Base-by-base conservation (phyloP, 2,113 vertebrate genomes). In the Ictidomys tridecemlineatus region DNA sequence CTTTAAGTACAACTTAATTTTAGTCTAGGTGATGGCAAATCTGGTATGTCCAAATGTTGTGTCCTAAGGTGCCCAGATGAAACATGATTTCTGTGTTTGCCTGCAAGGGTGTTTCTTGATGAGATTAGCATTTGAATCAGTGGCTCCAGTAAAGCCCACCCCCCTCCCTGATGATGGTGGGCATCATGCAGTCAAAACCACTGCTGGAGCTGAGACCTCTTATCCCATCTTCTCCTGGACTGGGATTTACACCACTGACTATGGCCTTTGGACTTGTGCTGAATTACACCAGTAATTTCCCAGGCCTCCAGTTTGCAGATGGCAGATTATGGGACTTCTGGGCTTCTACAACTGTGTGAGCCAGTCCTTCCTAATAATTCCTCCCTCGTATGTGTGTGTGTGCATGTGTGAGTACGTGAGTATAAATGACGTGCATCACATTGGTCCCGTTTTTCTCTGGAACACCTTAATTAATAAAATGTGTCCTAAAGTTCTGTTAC, bases 81-180 rank as follows among this genome's bases (percentile, higher is more conserved):
- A n/a, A 28, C 48, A n/a, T 45, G 20, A 39, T 13, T 37, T 48
- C 6, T 22, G 24, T 10, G 6, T 79, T 5, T 79, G 63, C 58
- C 7, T 58, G 28, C 58, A 63, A 72, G 30, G n/a, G 14, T 58
- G 24, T 28, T 42, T 56, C 13, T 53, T 32, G n/a, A 42, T 39
- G 7, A 53, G 11, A 16, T 84, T 32, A 76, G 32, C 17, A 53
- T 8, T 26, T 32, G 34, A 51, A 76, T 70, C 24, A 56, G 16
- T 39, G 45, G n/a, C 69, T 17, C 5, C 34, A 32, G 58, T 5
- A 58, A 77, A n/a, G 28, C 20, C 42, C 12, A 18, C n/a, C 13
- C 13, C 1, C 1, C 0, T 42, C 18, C n/a, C 20, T 11, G 3
- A 0, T 16, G 16, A 24, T 9, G 13, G 5, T 56, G 61, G 5